Evolutionary conservation across 2,797 vertebrate genomes (phyloP).

Genomic region (Oryzias dopingdopingensis): DNA sequence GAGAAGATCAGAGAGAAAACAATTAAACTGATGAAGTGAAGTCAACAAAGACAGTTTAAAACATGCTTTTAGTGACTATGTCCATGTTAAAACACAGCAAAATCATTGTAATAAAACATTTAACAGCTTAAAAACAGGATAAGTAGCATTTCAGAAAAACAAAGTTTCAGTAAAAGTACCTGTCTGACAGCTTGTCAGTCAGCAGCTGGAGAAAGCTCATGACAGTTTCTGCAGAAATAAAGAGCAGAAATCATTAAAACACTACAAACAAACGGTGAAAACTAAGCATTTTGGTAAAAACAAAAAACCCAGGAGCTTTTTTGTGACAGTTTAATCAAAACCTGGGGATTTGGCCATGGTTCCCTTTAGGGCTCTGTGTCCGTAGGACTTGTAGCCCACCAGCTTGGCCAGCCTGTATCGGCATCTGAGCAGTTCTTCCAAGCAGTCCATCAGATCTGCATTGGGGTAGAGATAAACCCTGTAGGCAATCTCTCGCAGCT

Average conservation of each 20-base stretch:
- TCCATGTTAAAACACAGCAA: too few relatives aligned
- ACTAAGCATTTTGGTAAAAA: not conserved
- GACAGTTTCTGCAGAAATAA: conserved; percentile 84
- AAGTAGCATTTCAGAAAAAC: not conserved
- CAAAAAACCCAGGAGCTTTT: not conserved
- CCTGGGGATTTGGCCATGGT: conserved; percentile 95
- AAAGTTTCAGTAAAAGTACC: conserved; percentile 67
- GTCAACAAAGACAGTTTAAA: not conserved
- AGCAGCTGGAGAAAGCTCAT: conserved; percentile 90
- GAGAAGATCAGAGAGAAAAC: not conserved
- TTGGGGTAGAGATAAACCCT: conserved; percentile 93
- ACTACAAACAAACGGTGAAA: not conserved
- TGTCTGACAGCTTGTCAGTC: conserved; percentile 87
- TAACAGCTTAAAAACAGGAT: not conserved
- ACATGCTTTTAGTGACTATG: not conserved
- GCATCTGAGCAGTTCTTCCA: conserved; percentile 87
- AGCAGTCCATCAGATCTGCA: conserved; percentile 76
- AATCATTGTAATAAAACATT: too few relatives aligned
- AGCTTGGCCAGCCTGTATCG: conserved; percentile 87
- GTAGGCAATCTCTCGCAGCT: conserved; percentile 96
- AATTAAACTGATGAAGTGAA: not conserved
- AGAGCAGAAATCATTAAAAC: not conserved
- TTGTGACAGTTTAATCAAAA: conserved; percentile 35
- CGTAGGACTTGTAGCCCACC: conserved; percentile 90
- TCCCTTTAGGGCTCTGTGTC: conserved; percentile 91